Evolutionary conservation across 2,888 invertebrate genomes (phyloP), one percentile per base, ranked within the genome.

Genomic region (Antheraea yamamai): DNA sequence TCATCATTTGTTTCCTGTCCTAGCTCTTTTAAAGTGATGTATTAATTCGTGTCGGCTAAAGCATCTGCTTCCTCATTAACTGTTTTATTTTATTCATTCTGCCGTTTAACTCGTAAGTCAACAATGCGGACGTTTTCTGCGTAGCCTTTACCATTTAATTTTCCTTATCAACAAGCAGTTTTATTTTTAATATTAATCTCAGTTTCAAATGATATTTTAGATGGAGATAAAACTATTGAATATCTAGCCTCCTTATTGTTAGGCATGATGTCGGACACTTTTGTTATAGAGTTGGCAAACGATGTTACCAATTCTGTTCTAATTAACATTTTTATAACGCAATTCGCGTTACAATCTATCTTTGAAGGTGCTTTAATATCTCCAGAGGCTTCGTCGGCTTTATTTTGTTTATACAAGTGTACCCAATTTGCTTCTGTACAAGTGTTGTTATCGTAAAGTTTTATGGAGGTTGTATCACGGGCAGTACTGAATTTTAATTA

Each of bases 31-130:
- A 86, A 91, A 92, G 90, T 91, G 93, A 91, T 90, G 89, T 91
- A 89, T 92, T 92, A 93, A 93, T 92, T 91, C 88, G 86, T 87
- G 83, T 84, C 86, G 80, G 84, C 82, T 92, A 95, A 66, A 94
- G 94, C 93, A 94, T 91, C 80, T 82, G 92, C 93, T 92, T 95
- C 95, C 95, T 95, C 91, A 94, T 95, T 94, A 94, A 89, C 81
- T 79, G 87, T 88, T 92, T 91, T 89, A 88, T 92, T 93, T 92
- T 71, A 71, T 75, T 75, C 71, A 75, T 61, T 61, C 58, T 72
- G n/a, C 51, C 20, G 51, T 18, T 64, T 58, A 55, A 74, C 74
- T 70, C 70, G 35, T 70, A 70, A 70, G 70, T 70, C 68, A 35
- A 68, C 68, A 68, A 30, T 68, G 35, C 8, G 35, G 10, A 39